Evolutionary conservation across 1,140 invertebrate species (phyloP).

Genomic region (Aphelenchoides fujianensis): DNA sequence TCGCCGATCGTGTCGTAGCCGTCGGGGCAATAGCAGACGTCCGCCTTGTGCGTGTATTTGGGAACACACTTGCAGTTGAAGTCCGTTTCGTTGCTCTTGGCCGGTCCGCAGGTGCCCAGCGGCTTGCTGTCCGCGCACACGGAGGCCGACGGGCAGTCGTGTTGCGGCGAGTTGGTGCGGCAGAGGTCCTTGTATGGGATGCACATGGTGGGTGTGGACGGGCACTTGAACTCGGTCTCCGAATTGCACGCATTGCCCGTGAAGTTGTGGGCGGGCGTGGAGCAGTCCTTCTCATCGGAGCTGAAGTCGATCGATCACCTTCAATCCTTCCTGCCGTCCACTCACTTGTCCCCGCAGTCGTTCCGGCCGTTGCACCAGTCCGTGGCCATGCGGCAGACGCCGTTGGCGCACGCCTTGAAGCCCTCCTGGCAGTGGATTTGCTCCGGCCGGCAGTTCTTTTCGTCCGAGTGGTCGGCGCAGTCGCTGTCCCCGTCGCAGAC

Average conservation of each 20-base stretch:
- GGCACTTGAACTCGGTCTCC: constrained; percentile 49
- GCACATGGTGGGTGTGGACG: constrained; percentile 40
- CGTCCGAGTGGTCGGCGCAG: too few relatives aligned
- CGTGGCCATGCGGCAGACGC: constrained; percentile 70
- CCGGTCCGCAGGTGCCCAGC: constrained; percentile 17
- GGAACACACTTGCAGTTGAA: constrained; percentile 39
- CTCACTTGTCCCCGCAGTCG: constrained; percentile 65
- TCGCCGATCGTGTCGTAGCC: constrained; percentile 25
- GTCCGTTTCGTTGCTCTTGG: constrained; percentile 10
- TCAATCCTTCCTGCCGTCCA: not conserved
- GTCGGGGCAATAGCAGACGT: constrained; percentile 35
- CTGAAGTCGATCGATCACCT: constrained; percentile 22
- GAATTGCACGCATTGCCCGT: constrained; percentile 31
- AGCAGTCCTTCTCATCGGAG: constrained; percentile 5
- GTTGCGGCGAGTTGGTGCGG: constrained; percentile 6
- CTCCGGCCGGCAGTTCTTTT: not conserved
- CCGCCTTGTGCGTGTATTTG: constrained; percentile 22
- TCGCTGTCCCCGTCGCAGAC: too few relatives aligned
- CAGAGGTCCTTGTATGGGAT: constrained; percentile 48
- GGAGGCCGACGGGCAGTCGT: constrained; percentile 32
- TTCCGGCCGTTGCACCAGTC: constrained; percentile 69
- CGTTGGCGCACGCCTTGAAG: constrained; percentile 68
- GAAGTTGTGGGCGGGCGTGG: not conserved
- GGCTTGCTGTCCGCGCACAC: constrained; percentile 17
- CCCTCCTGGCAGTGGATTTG: constrained; percentile 15